These are phyloP conservation scores for Oceanodroma tethys DNA, from an alignment of 2,113 vertebrate species.

Conservation along the genomic window DNA sequence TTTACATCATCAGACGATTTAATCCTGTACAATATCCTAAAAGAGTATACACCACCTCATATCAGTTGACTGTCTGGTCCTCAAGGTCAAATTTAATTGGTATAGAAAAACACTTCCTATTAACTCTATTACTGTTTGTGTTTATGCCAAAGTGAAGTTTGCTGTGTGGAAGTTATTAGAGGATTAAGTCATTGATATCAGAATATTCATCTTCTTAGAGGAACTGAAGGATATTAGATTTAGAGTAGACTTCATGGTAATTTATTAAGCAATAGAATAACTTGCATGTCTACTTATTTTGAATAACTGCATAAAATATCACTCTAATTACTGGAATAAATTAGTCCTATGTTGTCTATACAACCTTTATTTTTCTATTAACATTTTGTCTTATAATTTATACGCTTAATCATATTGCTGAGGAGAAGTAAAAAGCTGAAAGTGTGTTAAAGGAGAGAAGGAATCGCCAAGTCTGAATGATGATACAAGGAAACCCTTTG, in stretches of 20 bases:
- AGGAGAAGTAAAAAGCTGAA: neutral
- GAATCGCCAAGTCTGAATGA: neutral
- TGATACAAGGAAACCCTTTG: neutral
- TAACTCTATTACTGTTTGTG: neutral
- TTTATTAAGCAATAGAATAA: slow-evolving; percentile 39
- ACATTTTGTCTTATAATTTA: neutral
- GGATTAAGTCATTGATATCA: slow-evolving; percentile 12
- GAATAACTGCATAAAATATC: slow-evolving; percentile 28
- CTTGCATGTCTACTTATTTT: slow-evolving; percentile 41
- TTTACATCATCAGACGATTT: neutral
- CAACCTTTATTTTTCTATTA: slow-evolving; percentile 51
- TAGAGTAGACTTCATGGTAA: slow-evolving; percentile 11
- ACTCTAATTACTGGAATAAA: slow-evolving; percentile 44
- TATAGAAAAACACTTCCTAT: neutral
- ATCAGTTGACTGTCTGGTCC: neutral
- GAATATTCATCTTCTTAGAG: neutral
- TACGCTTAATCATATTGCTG: neutral
- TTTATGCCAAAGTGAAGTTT: neutral
- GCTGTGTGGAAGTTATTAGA: neutral
- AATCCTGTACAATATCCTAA: neutral
- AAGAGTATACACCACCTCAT: neutral
- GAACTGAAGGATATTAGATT: slow-evolving; percentile 2
- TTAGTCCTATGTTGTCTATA: neutral
- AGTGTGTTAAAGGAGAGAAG: neutral
- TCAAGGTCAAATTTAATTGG: slow-evolving; percentile 37